Percentiles rank a stretch among this genome's conserved stretches.
phyloP scores from a whole-genome alignment of 2,888 invertebrate species.

The Poecilus cupreus region DNA sequence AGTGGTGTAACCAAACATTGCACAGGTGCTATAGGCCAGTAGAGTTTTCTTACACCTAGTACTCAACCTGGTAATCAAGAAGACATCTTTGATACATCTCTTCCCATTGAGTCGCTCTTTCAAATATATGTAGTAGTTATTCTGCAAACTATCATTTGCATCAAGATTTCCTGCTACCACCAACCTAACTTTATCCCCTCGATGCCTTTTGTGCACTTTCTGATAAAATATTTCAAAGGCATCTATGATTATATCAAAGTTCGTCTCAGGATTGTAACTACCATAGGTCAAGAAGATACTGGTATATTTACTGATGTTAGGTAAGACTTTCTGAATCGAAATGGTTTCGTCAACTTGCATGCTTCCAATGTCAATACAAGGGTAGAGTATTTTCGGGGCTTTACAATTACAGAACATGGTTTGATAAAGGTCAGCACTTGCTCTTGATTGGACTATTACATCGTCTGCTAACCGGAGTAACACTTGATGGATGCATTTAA shows the following conservation, averaged over 20 bases:
- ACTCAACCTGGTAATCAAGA: background rate
- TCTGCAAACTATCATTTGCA: background rate
- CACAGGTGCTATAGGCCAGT: constrained; percentile 14
- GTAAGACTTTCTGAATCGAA: constrained; percentile 23
- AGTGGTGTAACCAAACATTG: background rate
- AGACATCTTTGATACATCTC: background rate
- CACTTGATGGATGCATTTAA: background rate
- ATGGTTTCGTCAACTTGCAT: constrained; percentile 27
- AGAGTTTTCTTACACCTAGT: constrained; percentile 10
- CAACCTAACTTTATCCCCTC: background rate
- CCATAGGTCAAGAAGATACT: constrained; percentile 19
- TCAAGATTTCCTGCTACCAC: constrained; percentile 28
- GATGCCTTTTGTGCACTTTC: background rate
- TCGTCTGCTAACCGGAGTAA: constrained; percentile 23
- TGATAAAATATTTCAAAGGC: constrained; percentile 23
- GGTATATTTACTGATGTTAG: background rate
- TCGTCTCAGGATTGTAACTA: background rate
- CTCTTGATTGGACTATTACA: constrained; percentile 20
- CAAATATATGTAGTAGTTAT: constrained; percentile 21
- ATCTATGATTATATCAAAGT: constrained; percentile 42
- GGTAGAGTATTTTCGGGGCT: constrained; percentile 20
- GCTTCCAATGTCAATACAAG: constrained; percentile 47
- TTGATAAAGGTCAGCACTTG: background rate
- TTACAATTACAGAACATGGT: constrained; percentile 8
- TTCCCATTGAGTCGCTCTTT: background rate